Evolutionary conservation across 2,113 vertebrate genomes (phyloP).

Genomic region (Cygnus atratus): DNA sequence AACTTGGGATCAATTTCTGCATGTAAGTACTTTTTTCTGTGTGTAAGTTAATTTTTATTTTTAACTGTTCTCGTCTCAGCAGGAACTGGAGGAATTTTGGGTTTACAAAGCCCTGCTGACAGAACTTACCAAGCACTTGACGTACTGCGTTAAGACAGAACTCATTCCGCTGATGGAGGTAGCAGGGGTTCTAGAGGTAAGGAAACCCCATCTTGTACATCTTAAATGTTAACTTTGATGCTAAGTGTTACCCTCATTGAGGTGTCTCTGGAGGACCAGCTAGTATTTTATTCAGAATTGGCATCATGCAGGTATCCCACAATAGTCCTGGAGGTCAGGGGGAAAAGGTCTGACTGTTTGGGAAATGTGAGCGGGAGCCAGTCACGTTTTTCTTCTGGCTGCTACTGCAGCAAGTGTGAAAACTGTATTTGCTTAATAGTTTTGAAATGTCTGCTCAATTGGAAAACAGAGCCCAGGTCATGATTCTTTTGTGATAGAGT

Average conservation of each 20-base stretch:
- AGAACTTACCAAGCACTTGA: conserved; percentile 87
- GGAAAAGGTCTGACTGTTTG: not conserved
- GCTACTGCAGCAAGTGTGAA: not conserved
- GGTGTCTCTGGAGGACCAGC: not conserved
- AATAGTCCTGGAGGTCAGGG: fast-evolving
- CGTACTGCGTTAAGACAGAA: conserved; percentile 91
- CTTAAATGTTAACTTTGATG: not conserved
- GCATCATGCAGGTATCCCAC: not conserved
- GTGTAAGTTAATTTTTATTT: not conserved
- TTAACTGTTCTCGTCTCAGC: not conserved
- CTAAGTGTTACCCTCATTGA: not conserved
- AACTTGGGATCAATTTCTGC: not conserved
- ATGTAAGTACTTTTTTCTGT: not conserved
- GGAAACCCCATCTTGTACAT: not conserved
- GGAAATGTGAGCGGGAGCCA: not conserved
- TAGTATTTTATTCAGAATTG: not conserved
- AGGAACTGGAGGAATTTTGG: conserved; percentile 97
- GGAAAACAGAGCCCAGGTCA: not conserved
- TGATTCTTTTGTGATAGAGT: not conserved
- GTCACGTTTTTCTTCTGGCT: not conserved
- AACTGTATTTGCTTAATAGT: not conserved
- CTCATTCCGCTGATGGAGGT: conserved; percentile 97
- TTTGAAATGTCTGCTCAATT: not conserved
- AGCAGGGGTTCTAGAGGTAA: conserved; percentile 90
- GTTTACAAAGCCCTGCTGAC: conserved; percentile 87